phyloP scores from a whole-genome alignment of 2,113 vertebrate species.

The Tylochromis polylepis region DNA sequence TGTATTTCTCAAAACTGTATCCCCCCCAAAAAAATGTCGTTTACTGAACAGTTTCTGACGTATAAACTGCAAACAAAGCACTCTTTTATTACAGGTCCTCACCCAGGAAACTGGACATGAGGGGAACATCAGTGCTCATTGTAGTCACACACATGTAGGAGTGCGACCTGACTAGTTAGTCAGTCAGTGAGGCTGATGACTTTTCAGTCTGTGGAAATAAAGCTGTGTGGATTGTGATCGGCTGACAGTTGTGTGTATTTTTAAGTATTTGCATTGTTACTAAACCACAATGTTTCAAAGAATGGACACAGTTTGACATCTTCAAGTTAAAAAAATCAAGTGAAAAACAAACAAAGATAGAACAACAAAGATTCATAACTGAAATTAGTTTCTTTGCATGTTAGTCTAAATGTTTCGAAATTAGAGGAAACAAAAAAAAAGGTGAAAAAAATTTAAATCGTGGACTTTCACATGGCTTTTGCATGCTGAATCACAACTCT shows the following conservation, averaged over 20 bases:
- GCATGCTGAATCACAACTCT: not conserved
- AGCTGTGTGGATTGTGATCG: not conserved
- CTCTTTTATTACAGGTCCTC: too few species aligned
- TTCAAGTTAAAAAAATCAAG: not conserved
- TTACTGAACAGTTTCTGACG: too few species aligned
- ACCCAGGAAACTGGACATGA: too few species aligned
- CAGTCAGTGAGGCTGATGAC: not conserved
- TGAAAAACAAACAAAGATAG: not conserved
- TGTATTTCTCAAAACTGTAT: not conserved
- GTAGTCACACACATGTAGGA: too few species aligned
- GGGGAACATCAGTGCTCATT: too few species aligned
- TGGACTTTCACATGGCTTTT: not conserved
- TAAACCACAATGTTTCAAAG: not conserved
- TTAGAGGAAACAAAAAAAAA: not conserved
- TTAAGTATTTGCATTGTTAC: not conserved
- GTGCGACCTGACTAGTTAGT: not conserved
- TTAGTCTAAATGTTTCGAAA: not conserved
- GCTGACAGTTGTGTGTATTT: not conserved
- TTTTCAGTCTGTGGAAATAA: not conserved
- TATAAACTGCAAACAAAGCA: too few species aligned
- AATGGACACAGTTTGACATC: not conserved
- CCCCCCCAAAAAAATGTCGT: too few species aligned
- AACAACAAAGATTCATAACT: not conserved
- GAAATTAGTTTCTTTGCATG: not conserved
- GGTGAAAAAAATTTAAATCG: not conserved